A percentile compares a stretch with the other conserved stretches of the same genome.
phyloP scores from a whole-genome alignment of 2,797 vertebrate species.

The Ambastaia sidthimunki region DNA sequence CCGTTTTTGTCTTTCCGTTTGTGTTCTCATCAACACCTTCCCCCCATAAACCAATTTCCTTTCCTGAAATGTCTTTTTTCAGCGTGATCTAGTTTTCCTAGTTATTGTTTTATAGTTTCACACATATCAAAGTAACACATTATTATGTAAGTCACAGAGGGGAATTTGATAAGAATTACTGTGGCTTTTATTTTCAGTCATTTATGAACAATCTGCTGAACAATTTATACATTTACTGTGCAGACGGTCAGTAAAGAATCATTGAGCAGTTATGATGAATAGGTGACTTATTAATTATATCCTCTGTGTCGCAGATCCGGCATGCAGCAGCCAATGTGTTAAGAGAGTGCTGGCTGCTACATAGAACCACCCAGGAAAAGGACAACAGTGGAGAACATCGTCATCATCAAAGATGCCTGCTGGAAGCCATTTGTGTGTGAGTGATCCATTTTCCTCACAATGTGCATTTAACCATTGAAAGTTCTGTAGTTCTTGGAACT shows the following conservation, averaged over 20 bases:
- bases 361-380: conserved; percentile 77
- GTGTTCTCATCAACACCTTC: conserved; percentile 13
- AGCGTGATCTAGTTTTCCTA: neutral
- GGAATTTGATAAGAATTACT: neutral
- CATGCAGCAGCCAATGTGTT: conserved; percentile 88
- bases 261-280: neutral
- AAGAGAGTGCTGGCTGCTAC: conserved; percentile 87
- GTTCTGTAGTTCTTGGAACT: too few relatives aligned
- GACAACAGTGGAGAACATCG: conserved; percentile 76
- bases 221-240: conserved; percentile 20
- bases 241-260: neutral
- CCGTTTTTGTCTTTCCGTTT: conserved; percentile 31
- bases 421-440: conserved; percentile 88
- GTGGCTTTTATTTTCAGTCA: neutral
- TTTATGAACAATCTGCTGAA: neutral
- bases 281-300: conserved; percentile 6
- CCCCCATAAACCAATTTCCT: neutral
- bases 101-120: neutral
- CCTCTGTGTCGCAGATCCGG: conserved; percentile 77
- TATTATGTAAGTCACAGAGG: neutral
- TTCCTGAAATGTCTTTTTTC: neutral
- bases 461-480: too few relatives aligned
- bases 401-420: conserved; percentile 82
- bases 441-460: conserved; percentile 58
- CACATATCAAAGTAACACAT: neutral